A percentile compares a stretch with the other conserved stretches of the same genome.
Evolutionary conservation across 2,888 invertebrate genomes (phyloP).

Genomic region (Calliphora vomitoria): DNA sequence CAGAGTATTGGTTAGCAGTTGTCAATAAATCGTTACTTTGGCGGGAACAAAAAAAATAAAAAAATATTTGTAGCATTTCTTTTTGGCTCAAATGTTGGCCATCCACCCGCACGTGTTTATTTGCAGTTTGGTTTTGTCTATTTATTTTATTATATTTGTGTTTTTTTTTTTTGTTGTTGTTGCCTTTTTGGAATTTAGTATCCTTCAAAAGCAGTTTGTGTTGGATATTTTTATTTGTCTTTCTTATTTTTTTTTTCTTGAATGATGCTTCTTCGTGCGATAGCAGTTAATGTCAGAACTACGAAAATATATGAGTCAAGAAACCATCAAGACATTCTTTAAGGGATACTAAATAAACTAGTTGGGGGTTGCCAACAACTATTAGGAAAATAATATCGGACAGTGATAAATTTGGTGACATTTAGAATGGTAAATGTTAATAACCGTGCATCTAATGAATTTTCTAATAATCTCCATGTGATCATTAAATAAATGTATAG

Average conservation of each 20-base stretch:
- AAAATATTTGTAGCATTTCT: slow-evolving; percentile 52
- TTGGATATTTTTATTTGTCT: slow-evolving; percentile 54
- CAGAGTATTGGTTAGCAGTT: slow-evolving; percentile 71
- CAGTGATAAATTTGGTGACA: too few species aligned
- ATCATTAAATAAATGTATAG: too few species aligned
- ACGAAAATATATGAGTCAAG: slow-evolving; percentile 84
- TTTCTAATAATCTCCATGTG: too few species aligned
- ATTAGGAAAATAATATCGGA: too few species aligned
- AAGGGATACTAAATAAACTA: slow-evolving; percentile 58
- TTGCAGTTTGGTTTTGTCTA: slow-evolving; percentile 52
- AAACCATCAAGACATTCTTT: slow-evolving; percentile 73
- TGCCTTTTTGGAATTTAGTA: slow-evolving; percentile 42
- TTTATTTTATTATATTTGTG: slow-evolving; percentile 36
- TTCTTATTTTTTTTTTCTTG: slow-evolving; percentile 57
- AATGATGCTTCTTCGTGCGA: slow-evolving; percentile 79
- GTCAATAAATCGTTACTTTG: slow-evolving; percentile 84
- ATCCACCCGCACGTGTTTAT: slow-evolving; percentile 73
- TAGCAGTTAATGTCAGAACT: slow-evolving; percentile 85
- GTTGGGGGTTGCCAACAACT: slow-evolving; percentile 43
- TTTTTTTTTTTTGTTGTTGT: not conserved
- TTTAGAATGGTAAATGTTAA: too few species aligned
- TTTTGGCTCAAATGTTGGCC: slow-evolving; percentile 62
- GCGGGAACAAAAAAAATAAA: slow-evolving; percentile 69
- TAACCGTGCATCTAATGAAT: too few species aligned
- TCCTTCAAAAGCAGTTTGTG: slow-evolving; percentile 59